These are phyloP conservation scores for Nezara viridula DNA, from an alignment of 2,888 invertebrate genomes.

Conservation along the genomic window DNA sequence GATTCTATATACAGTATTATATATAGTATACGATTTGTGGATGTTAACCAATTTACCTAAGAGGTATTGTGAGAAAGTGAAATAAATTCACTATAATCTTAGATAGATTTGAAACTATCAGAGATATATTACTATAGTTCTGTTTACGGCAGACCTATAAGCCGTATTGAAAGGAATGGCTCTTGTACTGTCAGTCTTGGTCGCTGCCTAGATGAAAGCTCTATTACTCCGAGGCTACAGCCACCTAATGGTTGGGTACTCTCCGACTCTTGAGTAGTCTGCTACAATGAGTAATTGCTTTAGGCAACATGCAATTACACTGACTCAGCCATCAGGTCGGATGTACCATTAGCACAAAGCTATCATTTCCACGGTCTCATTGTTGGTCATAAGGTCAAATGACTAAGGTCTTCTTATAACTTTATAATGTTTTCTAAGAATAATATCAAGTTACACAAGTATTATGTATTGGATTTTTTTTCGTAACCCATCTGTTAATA, in stretches of 20 bases:
- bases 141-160: not conserved
- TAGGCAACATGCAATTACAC: not conserved
- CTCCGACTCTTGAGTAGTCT: not conserved
- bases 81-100: too few relatives aligned
- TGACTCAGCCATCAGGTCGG: not conserved
- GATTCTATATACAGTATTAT: too few relatives aligned
- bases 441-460: not conserved
- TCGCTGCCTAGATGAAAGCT: not conserved
- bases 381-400: not conserved
- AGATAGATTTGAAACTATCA: not conserved
- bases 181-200: too few relatives aligned
- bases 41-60: too few relatives aligned
- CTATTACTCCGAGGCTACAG: not conserved
- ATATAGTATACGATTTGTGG: too few relatives aligned
- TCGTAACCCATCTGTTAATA: too few relatives aligned
- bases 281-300: not conserved
- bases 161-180: not conserved
- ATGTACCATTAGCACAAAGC: not conserved
- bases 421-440: not conserved
- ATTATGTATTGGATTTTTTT: not conserved
- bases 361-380: not conserved
- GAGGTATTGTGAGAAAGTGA: too few relatives aligned
- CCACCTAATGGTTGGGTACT: constrained; percentile 24
- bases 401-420: not conserved
- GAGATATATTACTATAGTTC: not conserved